These are phyloP conservation scores for Tiliacea aurago DNA, from an alignment of 2,888 invertebrate genomes.

Conservation along the genomic window DNA sequence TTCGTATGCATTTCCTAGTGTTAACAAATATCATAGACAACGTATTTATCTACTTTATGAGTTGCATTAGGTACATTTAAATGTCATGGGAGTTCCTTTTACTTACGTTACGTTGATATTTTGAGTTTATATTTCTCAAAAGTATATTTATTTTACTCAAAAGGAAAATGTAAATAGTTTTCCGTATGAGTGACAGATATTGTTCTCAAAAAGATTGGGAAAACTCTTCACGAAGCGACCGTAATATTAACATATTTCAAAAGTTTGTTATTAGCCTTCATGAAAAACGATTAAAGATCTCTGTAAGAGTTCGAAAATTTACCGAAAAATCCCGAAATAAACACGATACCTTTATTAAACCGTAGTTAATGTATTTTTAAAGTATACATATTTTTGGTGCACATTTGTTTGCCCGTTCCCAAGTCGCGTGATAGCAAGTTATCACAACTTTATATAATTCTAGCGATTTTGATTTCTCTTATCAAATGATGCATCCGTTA, in stretches of 20 bases:
- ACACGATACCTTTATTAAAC: neutral
- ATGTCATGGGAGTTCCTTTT: constrained; percentile 10
- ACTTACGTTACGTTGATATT: neutral
- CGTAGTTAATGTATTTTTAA: neutral
- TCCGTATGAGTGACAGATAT: neutral
- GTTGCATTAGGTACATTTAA: constrained; percentile 28
- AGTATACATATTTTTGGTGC: neutral
- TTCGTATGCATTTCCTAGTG: constrained; percentile 22
- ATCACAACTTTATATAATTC: constrained; percentile 34
- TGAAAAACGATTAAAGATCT: neutral
- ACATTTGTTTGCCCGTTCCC: constrained; percentile 3
- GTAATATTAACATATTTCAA: neutral
- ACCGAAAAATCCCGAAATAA: neutral
- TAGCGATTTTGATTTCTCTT: constrained; percentile 47
- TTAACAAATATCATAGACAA: constrained; percentile 4
- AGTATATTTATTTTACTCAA: neutral
- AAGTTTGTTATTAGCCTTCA: neutral
- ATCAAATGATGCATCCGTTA: constrained; percentile 36
- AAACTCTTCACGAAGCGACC: neutral
- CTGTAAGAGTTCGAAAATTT: neutral
- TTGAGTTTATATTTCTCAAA: neutral
- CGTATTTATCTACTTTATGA: neutral
- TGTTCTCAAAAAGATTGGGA: neutral
- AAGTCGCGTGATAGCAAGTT: constrained; percentile 24
- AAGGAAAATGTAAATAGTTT: neutral